These are phyloP conservation scores for Lagenorhynchus albirostris DNA, from an alignment of 2,113 vertebrate genomes.

Conservation along the genomic window DNA sequence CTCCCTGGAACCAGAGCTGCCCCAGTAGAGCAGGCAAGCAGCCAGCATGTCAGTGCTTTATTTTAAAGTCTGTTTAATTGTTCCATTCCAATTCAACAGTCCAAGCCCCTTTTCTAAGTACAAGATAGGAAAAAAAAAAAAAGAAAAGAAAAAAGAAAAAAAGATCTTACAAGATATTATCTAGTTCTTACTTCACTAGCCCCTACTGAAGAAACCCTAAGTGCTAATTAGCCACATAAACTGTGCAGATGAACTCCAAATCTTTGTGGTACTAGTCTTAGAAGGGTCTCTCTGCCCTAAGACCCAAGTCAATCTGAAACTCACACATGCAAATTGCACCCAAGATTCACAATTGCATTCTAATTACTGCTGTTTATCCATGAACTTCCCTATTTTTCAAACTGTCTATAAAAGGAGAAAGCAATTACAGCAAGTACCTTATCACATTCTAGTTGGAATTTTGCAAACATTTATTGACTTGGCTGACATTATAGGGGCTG, in stretches of 20 bases:
- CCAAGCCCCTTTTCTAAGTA: not conserved
- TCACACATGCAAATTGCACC: not conserved
- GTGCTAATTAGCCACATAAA: constrained; percentile 29
- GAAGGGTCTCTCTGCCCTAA: not conserved
- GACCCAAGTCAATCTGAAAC: not conserved
- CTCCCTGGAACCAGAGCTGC: not conserved
- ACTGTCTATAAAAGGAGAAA: constrained; percentile 35
- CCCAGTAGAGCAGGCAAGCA: not conserved
- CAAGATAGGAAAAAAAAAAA: not conserved
- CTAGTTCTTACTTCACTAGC: not conserved
- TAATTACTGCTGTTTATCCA: constrained; percentile 1
- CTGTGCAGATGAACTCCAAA: not conserved
- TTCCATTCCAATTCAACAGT: constrained; percentile 12
- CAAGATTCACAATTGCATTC: not conserved
- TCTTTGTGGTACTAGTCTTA: not conserved
- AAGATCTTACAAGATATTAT: not conserved
- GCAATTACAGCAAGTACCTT: not conserved
- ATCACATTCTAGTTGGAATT: not conserved
- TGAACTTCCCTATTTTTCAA: constrained; percentile 36
- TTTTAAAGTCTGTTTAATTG: constrained; percentile 29
- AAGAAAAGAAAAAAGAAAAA: not conserved
- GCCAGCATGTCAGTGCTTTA: not conserved
- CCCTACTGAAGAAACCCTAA: not conserved
- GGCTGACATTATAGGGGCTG: not conserved
- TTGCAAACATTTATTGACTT: constrained; percentile 36